A percentile compares a stretch with the other conserved stretches of the same genome.
Conservation (phyloP, 2,888 invertebrate species). For the Ochropacha duplaris region DNA sequence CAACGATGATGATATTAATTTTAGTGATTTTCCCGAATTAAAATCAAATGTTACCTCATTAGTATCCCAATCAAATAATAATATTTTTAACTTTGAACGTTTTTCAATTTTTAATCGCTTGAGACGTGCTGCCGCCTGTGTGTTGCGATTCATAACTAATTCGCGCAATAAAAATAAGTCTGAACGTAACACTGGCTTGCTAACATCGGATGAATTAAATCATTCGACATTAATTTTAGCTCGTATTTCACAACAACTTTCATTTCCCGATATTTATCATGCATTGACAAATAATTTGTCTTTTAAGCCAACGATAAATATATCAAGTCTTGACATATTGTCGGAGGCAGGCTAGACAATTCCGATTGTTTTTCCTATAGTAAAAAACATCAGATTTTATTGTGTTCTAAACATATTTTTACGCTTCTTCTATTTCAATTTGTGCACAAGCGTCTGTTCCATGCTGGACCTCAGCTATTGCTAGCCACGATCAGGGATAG, state of each 20-base stretch:
- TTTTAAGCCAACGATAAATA: background rate
- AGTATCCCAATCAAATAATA: background rate
- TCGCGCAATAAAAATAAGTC: background rate
- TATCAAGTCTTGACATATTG: background rate
- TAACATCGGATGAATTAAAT: background rate
- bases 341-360: background rate
- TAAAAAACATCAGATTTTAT: background rate
- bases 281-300: background rate
- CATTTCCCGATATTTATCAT: background rate
- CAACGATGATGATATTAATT: background rate
- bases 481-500: constrained; percentile 5
- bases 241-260: background rate
- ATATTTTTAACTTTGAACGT: background rate
- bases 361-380: background rate
- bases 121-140: background rate
- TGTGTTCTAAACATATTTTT: background rate
- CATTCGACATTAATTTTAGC: background rate
- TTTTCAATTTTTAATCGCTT: background rate
- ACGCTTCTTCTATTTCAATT: background rate
- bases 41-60: background rate
- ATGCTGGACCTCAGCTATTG: constrained; percentile 8
- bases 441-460: background rate
- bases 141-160: background rate
- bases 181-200: background rate
- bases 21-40: background rate